These are phyloP conservation scores for Symphodus melops DNA, from an alignment of 2,113 vertebrate species.

Conservation along the genomic window DNA sequence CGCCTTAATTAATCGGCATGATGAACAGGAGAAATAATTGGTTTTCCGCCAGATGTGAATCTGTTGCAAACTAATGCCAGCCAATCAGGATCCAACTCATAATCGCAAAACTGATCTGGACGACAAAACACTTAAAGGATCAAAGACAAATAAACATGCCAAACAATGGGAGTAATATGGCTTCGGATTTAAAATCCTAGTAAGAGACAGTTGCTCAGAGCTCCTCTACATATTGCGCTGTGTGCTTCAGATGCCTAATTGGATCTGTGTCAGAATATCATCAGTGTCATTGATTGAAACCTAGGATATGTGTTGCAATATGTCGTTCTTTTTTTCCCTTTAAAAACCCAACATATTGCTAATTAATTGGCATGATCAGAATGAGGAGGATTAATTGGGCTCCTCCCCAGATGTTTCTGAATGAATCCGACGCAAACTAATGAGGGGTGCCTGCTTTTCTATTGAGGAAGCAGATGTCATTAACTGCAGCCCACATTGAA, in stretches of 20 bases:
- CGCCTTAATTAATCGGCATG: slow-evolving; percentile 75
- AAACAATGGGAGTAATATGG: slow-evolving; percentile 49
- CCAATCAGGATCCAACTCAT: slow-evolving; percentile 63
- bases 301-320: background rate
- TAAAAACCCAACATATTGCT: slow-evolving; percentile 38
- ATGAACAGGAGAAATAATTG: slow-evolving; percentile 80
- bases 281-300: slow-evolving; percentile 28
- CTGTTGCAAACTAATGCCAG: slow-evolving; percentile 62
- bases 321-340: slow-evolving; percentile 1
- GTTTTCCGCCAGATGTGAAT: slow-evolving; percentile 77
- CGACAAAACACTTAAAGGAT: slow-evolving; percentile 56
- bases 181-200: slow-evolving; percentile 35
- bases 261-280: slow-evolving; percentile 32
- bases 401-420: slow-evolving; percentile 64
- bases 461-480: slow-evolving; percentile 55
- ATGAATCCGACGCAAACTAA: slow-evolving; percentile 54
- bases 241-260: slow-evolving; percentile 30
- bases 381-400: slow-evolving; percentile 49
- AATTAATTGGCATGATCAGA: slow-evolving; percentile 61
- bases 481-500: slow-evolving; percentile 49
- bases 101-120: slow-evolving; percentile 67
- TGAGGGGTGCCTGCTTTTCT: slow-evolving; percentile 41
- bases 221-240: background rate
- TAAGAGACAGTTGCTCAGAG: slow-evolving; percentile 5
- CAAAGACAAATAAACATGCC: slow-evolving; percentile 44